Evolutionary conservation across 1,140 invertebrate species (phyloP).

Genomic region (Zaprionus davidi): DNA sequence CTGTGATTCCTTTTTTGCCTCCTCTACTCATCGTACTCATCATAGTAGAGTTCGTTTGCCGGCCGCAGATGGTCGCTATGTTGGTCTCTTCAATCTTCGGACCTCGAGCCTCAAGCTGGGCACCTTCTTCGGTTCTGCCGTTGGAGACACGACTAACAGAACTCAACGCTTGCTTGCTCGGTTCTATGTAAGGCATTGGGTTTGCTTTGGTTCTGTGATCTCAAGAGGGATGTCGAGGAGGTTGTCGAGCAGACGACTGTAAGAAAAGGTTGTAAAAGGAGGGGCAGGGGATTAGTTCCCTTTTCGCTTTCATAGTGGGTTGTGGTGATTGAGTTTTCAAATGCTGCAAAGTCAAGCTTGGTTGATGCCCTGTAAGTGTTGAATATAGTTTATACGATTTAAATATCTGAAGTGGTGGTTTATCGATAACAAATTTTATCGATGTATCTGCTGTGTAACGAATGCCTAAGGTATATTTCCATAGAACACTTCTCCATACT

Average conservation of each 20-base stretch:
- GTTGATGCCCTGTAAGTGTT: conserved; percentile 26
- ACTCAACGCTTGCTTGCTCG: conserved; percentile 22
- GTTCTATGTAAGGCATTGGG: conserved; percentile 76
- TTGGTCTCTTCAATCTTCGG: conserved; percentile 8
- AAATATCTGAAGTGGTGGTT: neutral
- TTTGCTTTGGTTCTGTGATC: conserved; percentile 28
- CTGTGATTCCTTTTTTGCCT: conserved; percentile 67
- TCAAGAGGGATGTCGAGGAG: neutral
- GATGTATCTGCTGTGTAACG: neutral
- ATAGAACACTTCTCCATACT: neutral
- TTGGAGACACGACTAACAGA: conserved; percentile 21
- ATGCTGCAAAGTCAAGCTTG: conserved; percentile 22
- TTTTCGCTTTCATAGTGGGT: conserved; percentile 49
- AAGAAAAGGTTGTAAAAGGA: neutral
- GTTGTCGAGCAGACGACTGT: neutral
- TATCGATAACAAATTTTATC: neutral
- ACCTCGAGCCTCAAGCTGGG: neutral
- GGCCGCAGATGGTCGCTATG: conserved; percentile 46
- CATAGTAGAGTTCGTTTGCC: conserved; percentile 44
- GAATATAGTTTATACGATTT: neutral
- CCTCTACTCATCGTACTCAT: neutral
- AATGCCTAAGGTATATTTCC: neutral
- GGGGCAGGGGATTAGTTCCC: neutral
- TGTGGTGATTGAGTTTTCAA: conserved; percentile 6
- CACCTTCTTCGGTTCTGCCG: conserved; percentile 13